Evolutionary conservation across 2,797 vertebrate species (phyloP).

Genomic region (Carcharodon carcharias): DNA sequence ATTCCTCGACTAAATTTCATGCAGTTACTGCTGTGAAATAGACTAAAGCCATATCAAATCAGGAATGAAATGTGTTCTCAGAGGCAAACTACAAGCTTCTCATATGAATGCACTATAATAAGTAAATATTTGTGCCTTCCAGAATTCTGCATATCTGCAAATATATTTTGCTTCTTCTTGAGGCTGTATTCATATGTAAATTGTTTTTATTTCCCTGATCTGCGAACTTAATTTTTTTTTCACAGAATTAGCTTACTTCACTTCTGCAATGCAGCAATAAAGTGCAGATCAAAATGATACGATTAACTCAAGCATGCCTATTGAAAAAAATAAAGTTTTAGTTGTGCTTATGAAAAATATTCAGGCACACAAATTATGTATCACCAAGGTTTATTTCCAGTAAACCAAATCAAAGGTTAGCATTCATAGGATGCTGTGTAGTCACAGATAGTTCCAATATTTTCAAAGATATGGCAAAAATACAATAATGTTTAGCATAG

Average conservation of each 20-base stretch:
- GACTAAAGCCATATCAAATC: slow-evolving; percentile 16
- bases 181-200: background rate
- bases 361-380: background rate
- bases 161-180: background rate
- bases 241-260: background rate
- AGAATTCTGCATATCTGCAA: background rate
- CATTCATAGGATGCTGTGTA: background rate
- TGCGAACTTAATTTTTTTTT: background rate
- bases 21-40: slow-evolving; percentile 18
- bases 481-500: background rate
- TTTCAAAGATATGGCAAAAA: background rate
- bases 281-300: background rate
- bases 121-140: background rate
- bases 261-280: background rate
- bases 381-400: background rate
- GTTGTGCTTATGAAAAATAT: background rate
- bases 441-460: background rate
- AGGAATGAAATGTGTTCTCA: slow-evolving; percentile 9
- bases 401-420: background rate
- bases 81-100: background rate
- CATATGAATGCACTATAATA: background rate
- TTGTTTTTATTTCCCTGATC: background rate
- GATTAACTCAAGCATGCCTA: background rate
- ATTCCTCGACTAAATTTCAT: slow-evolving; percentile 1
- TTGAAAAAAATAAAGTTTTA: background rate